Evolutionary conservation across 2,113 vertebrate genomes (phyloP), one percentile per base, ranked within the genome.

Genomic region (Aldabrachelys gigantea): DNA sequence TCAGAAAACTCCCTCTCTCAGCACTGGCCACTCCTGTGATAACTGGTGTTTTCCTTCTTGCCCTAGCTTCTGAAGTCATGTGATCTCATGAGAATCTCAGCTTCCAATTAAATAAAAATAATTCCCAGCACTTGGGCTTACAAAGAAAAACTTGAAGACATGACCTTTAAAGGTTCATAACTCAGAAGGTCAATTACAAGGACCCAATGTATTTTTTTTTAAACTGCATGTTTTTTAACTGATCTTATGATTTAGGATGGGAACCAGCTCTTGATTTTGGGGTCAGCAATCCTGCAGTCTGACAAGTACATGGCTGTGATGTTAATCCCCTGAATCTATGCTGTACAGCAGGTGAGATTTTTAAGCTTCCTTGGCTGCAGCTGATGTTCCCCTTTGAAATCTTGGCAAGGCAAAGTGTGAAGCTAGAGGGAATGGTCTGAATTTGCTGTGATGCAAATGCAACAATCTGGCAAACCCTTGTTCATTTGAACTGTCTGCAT

Each of bases 231-330:
- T 50, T 22, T 27, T 80, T 52, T 93, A 84, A 93, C 53, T 93
- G 90, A 83, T 92, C 85, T 82, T 83, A 96, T 94, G 82, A n/a
- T n/a, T 13, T 65, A 80, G 80, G 83, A 53, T 27, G 82, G 75
- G 52, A 88, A 91, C 19, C 76, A 84, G 41, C n/a, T 85, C 53
- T 92, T 53, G 83, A n/a, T 82, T 91, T 92, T 50, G 22, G 10
- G 41, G 22, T 25, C 38, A 75, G n/a, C 22, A 10, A 24, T 75
- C n/a, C 72, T 50, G 47, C 78, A 35, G 13, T 35, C 78, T 31
- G 38, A 31, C 27, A 49, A 35, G 47, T 17, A 52, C 72, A 47
- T 76, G 5, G 19, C 12, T 24, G 22, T 44, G 72, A 76, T 47
- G 72, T 53, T 80, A 52, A 80, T 52, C 79, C 29, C 27, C 29